Base-by-base conservation (phyloP, 2,797 vertebrate species). In the Rhynchotus rufescens region DNA sequence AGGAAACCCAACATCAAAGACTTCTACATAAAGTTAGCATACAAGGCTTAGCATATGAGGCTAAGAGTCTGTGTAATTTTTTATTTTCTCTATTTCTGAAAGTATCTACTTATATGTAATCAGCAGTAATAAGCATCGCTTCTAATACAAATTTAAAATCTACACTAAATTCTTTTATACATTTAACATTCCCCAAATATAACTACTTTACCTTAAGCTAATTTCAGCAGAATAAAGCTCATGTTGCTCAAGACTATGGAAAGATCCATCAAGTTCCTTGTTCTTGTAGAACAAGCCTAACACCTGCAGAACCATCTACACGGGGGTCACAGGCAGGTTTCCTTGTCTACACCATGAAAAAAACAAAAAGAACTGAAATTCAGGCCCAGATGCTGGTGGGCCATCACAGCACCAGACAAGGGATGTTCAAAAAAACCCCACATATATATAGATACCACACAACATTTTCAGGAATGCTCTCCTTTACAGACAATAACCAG, bases 161-260 rank as follows among this genome's bases (percentile, higher is more conserved):
- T 32, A 60, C 19, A 32, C 60, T 0, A 56, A 94, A 57, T 42
- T 62, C 13, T 92, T 73, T 26, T 25, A 11, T 40, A 7, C 30
- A 75, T 21, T 15, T 75, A 84, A 20, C 15, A 77, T 52, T 77
- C 32, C 52, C 52, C 34, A 72, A 92, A 74, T 54, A 80, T 30
- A 66, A 68, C 14, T 42, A 10, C 36, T 69, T 90, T 87, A 62
- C n/a, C 65, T 49, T 62, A 23, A 83, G 72, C 22, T 19, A 75
- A 75, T 32, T 95, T 88, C 26, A 91, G n/a, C 19, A 83, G 65
- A 88, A 88, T 26, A 79, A 86, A 68, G 42, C 8, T 78, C 49
- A 57, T 21, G 34, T 47, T 28, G 82, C n/a, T 86, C 49, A 86
- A 72, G 57, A 61, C 36, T 60, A 22, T 22, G 81, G 61, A 16